Percentiles rank a stretch among this genome's conserved stretches.
Conservation (phyloP, 1,140 invertebrate species). For the Eciton burchellii region DNA sequence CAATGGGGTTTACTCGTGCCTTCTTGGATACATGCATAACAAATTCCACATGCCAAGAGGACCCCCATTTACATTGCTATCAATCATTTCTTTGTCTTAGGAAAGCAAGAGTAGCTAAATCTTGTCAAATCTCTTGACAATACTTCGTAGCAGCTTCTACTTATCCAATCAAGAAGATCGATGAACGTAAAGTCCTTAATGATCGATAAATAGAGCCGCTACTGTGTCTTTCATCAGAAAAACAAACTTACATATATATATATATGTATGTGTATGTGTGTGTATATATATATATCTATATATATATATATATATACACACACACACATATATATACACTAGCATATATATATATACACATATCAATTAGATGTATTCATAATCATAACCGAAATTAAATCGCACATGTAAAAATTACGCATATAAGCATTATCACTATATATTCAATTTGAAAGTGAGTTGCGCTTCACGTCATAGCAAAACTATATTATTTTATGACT, state of each 20-base stretch:
- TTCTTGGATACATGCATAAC: conserved; percentile 86
- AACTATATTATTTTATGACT: no score
- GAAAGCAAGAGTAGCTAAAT: conserved; percentile 79
- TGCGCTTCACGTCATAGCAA: no score
- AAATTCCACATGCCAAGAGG: conserved; percentile 86
- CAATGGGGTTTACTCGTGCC: conserved; percentile 82
- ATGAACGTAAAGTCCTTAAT: conserved; percentile 81
- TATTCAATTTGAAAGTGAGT: conserved; percentile 5
- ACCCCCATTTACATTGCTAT: conserved; percentile 75
- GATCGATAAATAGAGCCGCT: conserved; percentile 83
- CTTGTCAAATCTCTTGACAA: conserved; percentile 68
- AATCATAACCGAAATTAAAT: conserved; percentile 19
- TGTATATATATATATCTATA: no score
- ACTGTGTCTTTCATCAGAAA: conserved; percentile 82
- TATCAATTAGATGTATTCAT: conserved; percentile 10
- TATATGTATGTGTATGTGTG: no score
- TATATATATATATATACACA: no score
- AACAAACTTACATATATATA: no score
- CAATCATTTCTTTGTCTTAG: conserved; percentile 66
- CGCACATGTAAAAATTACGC: background rate
- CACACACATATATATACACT: no score
- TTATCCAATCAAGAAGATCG: conserved; percentile 80
- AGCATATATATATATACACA: no score
- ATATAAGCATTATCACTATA: background rate
- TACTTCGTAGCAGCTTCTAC: conserved; percentile 61